Evolutionary conservation across 1,140 invertebrate species (phyloP), one percentile per base, ranked within the genome.

Genomic region (Caenorhabditis briggsae): DNA sequence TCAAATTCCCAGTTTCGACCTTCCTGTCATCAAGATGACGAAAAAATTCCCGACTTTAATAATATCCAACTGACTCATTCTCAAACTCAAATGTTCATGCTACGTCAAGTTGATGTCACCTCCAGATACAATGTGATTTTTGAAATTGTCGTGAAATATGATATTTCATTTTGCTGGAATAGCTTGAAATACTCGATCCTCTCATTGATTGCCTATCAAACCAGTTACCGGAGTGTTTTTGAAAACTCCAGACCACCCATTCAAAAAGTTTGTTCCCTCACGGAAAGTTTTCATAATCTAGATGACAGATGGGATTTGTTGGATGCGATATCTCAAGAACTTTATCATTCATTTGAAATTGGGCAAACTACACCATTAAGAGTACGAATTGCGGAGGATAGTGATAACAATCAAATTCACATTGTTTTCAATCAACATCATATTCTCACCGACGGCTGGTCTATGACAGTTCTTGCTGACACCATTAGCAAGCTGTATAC

Each of bases 401-500:
- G 46, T 78, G 46, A 50, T 78, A 78, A 50, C 43, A 78, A 41
- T 23, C 70, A 46, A 78, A 78, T 78, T 78, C 70, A 78, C 70
- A 78, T 90, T n/a, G n/a, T 90, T 23, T 74, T 92, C 65, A 88
- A 87, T 65, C 90, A 90, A 50, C 90, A 92, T 70, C 90, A 91
- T 59, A 91, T 91, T 59, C 46, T 91, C 16, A 91, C 91, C 8
- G 90, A 91, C 59, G 90, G 90, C 11, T 91, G 91, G 91, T 92
- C 91, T 16, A 92, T 91, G 86, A 89, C 88, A 33, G 86, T 91
- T 20, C 87, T 91, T 33, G 91, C 90, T 6, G 61, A 88, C n/a
- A 83, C 91, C 16, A 82, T 91, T 53, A 87, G 84, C 55, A 53
- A 14, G 18, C 25, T 87, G 0, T 91, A 91, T 50, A 61, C 53